Evolutionary conservation across 2,797 vertebrate genomes (phyloP).

Genomic region (Danionella dracula): DNA sequence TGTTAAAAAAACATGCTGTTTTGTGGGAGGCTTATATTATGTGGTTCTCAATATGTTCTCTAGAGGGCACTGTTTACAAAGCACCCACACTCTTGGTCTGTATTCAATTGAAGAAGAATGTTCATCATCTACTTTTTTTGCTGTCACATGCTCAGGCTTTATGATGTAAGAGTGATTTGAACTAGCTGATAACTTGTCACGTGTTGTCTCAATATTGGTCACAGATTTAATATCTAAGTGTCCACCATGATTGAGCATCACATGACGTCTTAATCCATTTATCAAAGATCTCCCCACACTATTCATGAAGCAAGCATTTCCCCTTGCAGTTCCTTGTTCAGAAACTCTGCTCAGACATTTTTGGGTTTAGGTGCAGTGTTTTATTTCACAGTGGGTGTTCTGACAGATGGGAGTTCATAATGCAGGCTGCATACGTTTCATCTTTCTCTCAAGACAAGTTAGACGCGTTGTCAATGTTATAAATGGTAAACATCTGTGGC

Average conservation of each 20-base stretch:
- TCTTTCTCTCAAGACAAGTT: not conserved
- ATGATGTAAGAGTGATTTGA: not conserved
- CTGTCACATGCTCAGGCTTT: slow-evolving; percentile 5
- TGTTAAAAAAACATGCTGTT: too few relatives aligned
- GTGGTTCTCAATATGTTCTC: not conserved
- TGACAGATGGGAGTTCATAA: not conserved
- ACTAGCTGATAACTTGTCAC: not conserved
- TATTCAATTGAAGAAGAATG: not conserved
- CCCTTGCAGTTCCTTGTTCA: not conserved
- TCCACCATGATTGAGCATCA: not conserved
- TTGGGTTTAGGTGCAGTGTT: not conserved
- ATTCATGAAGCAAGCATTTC: not conserved
- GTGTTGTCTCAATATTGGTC: not conserved
- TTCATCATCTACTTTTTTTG: not conserved
- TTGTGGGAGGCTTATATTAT: too few relatives aligned
- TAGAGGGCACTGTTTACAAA: slow-evolving; percentile 3
- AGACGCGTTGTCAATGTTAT: not conserved
- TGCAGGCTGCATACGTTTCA: not conserved
- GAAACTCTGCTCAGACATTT: not conserved
- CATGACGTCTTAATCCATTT: not conserved
- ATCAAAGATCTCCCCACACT: not conserved
- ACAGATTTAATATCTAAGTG: not conserved
- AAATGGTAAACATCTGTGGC: not conserved
- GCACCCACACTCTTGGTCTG: not conserved
- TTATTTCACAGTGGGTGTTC: not conserved